These are phyloP conservation scores for Siniperca knerii DNA, from an alignment of 2,113 vertebrate species.

Conservation along the genomic window DNA sequence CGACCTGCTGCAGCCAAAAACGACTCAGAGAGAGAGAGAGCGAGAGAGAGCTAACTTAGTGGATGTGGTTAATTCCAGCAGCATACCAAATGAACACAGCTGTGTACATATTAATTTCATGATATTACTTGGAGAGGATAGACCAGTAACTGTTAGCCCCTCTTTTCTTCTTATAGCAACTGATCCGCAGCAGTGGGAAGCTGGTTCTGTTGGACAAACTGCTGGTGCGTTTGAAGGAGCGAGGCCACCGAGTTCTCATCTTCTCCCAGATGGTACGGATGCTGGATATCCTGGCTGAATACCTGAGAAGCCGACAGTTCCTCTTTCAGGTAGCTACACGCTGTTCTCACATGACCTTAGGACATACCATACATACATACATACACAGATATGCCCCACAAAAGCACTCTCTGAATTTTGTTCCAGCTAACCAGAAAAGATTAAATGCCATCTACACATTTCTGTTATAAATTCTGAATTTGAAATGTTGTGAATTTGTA, in stretches of 20 bases:
- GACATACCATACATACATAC: neutral
- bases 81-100: neutral
- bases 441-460: neutral
- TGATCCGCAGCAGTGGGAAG: slow-evolving; percentile 97
- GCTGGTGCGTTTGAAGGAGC: slow-evolving; percentile 93
- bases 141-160: neutral
- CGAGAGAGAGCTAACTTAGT: neutral
- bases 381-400: neutral
- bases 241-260: slow-evolving; percentile 96
- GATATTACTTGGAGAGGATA: neutral
- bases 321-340: slow-evolving; percentile 90
- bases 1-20: no score
- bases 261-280: slow-evolving; percentile 99
- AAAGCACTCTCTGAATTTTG: neutral
- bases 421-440: neutral
- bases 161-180: slow-evolving; percentile 84
- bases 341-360: neutral
- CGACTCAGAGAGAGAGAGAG: no score
- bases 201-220: slow-evolving; percentile 97
- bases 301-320: slow-evolving; percentile 94
- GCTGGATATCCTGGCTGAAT: slow-evolving; percentile 98
- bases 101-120: neutral
- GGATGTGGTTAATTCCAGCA: neutral
- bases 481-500: slow-evolving; percentile 14
- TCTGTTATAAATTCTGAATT: neutral